Evolutionary conservation across 2,888 invertebrate genomes (phyloP).

Genomic region (Halictus ligatus): DNA sequence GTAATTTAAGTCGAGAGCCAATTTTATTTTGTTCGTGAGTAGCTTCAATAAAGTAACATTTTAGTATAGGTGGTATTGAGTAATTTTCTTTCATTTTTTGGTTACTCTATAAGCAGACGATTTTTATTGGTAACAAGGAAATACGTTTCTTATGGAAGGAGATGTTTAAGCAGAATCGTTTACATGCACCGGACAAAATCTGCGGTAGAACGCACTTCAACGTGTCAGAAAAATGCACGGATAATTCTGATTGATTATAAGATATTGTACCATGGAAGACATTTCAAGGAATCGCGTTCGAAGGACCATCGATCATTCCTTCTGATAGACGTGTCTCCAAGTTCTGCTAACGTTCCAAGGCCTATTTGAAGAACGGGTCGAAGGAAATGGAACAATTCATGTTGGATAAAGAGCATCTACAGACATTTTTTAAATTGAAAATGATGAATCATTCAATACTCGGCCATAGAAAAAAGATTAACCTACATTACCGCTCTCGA

Average conservation of each 20-base stretch:
- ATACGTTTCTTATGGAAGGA: background rate
- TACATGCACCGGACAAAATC: background rate
- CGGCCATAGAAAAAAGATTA: background rate
- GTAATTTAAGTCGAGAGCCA: too few relatives aligned
- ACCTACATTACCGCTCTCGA: background rate
- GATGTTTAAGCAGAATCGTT: background rate
- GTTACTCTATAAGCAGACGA: too few relatives aligned
- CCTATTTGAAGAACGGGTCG: background rate
- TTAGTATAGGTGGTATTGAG: background rate
- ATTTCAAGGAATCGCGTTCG: conserved; percentile 31
- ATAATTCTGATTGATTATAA: conserved; percentile 41
- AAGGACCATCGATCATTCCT: conserved; percentile 47
- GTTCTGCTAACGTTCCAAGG: conserved; percentile 33
- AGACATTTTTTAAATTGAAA: conserved; percentile 24
- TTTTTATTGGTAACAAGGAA: too few relatives aligned
- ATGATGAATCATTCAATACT: background rate
- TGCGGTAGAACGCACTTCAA: background rate
- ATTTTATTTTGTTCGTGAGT: too few relatives aligned
- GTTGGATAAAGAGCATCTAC: background rate
- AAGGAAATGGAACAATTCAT: conserved; percentile 23
- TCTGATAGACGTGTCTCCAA: conserved; percentile 43
- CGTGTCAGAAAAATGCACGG: conserved; percentile 3
- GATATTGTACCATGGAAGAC: conserved; percentile 35
- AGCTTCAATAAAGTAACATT: background rate
- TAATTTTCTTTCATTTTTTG: too few relatives aligned